Percentiles rank a stretch among this genome's conserved stretches.
Conservation (phyloP, 2,888 invertebrate species). For the Oxystoma pomonae region DNA sequence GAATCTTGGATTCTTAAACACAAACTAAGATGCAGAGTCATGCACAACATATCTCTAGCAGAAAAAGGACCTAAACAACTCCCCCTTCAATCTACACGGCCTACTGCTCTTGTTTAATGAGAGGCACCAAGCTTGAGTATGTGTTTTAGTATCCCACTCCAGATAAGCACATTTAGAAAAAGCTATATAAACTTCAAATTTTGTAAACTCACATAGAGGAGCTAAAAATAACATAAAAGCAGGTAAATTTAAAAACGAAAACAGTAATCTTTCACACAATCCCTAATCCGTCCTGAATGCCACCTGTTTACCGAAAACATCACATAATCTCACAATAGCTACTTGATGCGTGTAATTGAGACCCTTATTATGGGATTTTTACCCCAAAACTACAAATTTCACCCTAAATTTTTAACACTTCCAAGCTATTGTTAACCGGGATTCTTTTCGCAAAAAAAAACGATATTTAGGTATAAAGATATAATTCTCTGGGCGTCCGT, state of each 20-base stretch:
- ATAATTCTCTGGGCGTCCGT: conserved; percentile 42
- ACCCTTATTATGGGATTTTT: conserved; percentile 43
- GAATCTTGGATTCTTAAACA: too few species aligned
- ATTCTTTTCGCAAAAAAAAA: conserved; percentile 35
- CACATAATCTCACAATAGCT: conserved; percentile 17
- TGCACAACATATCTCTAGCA: too few species aligned
- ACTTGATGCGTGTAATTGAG: conserved; percentile 39
- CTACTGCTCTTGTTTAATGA: too few species aligned
- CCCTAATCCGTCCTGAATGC: background rate
- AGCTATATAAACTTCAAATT: too few species aligned
- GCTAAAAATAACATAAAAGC: background rate
- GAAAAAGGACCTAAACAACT: too few species aligned
- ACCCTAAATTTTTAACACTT: conserved; percentile 21
- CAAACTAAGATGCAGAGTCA: too few species aligned
- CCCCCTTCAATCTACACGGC: too few species aligned
- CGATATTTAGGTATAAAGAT: conserved; percentile 34
- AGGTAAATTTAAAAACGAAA: background rate
- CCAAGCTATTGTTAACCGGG: conserved; percentile 17
- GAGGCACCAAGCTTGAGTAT: too few species aligned
- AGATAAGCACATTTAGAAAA: too few species aligned
- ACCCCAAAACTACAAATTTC: conserved; percentile 40
- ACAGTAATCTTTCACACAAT: background rate
- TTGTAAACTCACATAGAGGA: too few species aligned
- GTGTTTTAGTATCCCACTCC: too few species aligned
- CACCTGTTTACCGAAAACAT: conserved; percentile 12